phyloP scores from a whole-genome alignment of 2,888 invertebrate species.

The Linnaemya tessellans region DNA sequence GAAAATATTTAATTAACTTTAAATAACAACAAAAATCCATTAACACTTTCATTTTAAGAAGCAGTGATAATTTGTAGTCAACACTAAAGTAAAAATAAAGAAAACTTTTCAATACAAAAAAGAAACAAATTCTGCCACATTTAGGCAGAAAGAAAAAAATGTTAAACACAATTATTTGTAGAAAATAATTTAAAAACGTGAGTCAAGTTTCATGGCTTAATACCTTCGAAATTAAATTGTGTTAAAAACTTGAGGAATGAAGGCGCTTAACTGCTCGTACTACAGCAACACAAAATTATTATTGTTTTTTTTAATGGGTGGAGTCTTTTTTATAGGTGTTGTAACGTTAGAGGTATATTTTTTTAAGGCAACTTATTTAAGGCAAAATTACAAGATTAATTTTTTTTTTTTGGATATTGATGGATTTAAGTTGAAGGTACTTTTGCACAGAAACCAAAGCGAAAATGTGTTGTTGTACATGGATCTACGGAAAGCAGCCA shows the following conservation, averaged over 20 bases:
- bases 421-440: conserved; percentile 49
- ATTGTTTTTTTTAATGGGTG: conserved; percentile 64
- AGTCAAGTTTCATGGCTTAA: conserved; percentile 30
- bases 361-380: conserved; percentile 41
- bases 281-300: neutral
- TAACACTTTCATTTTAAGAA: conserved; percentile 68
- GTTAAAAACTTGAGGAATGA: conserved; percentile 7
- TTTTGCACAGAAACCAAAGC: conserved; percentile 19
- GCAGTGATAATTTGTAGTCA: neutral
- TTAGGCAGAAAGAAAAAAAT: conserved; percentile 28
- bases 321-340: conserved; percentile 30
- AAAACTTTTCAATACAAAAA: conserved; percentile 32
- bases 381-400: conserved; percentile 26
- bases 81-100: neutral
- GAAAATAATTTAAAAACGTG: conserved; percentile 65
- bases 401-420: conserved; percentile 41
- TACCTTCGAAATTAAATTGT: conserved; percentile 53
- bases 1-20: conserved; percentile 28
- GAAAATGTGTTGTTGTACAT: conserved; percentile 47
- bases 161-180: conserved; percentile 23
- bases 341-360: neutral
- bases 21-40: conserved; percentile 51
- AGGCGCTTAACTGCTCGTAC: conserved; percentile 26
- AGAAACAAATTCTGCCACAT: conserved; percentile 23
- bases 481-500: conserved; percentile 5